phyloP scores from a whole-genome alignment of 2,888 invertebrate genomes.

The Rotaria macrura region DNA sequence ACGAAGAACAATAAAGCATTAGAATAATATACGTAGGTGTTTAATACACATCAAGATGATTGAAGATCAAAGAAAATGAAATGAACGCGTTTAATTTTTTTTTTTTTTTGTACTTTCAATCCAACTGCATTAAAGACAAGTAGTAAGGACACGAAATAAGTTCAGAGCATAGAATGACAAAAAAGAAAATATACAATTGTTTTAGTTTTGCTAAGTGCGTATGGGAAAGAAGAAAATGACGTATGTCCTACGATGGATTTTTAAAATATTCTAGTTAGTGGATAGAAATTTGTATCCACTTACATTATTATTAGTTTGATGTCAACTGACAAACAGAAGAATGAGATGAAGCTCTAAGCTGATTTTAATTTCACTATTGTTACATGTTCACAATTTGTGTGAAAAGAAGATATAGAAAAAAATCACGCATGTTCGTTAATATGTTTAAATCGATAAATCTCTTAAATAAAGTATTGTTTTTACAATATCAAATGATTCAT shows the following conservation, averaged over 20 bases:
- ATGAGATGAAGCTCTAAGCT: not conserved
- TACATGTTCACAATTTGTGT: not conserved
- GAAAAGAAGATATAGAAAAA: not conserved
- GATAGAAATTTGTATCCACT: no score
- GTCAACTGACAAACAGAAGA: not conserved
- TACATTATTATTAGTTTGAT: not conserved
- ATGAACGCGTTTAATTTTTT: no score
- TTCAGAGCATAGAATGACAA: no score
- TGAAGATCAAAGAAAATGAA: not conserved
- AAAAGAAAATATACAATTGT: not conserved
- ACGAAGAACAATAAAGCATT: no score
- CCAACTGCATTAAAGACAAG: no score
- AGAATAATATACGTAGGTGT: no score
- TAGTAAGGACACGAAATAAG: no score
- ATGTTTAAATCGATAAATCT: no score
- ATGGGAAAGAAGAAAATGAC: not conserved
- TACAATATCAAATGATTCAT: no score
- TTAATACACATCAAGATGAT: not conserved
- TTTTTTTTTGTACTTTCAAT: no score
- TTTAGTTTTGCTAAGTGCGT: not conserved
- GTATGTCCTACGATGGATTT: not conserved
- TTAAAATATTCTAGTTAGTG: no score
- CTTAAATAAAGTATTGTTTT: no score
- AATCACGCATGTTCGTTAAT: not conserved
- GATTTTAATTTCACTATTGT: not conserved